Percentiles rank a stretch among this genome's conserved stretches.
These are phyloP conservation scores for Gortyna flavago DNA, from an alignment of 2,888 invertebrate genomes.

Conservation along the genomic window DNA sequence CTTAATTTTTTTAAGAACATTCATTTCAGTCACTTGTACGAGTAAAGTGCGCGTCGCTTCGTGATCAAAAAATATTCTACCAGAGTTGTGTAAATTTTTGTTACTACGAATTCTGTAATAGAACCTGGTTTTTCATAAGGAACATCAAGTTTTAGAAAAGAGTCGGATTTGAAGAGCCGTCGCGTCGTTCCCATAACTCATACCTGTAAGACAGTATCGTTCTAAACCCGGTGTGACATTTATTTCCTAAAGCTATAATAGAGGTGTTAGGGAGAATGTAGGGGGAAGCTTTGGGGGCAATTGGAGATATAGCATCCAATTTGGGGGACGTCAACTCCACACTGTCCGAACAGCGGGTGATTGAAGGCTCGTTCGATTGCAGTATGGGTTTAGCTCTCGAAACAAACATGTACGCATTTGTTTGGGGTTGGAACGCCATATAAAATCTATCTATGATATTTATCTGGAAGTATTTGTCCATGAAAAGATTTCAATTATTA, in stretches of 20 bases:
- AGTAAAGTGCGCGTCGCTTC: too few species aligned
- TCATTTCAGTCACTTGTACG: too few species aligned
- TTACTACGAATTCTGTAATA: not conserved
- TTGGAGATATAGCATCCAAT: slow-evolving; percentile 19
- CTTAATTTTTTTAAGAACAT: too few species aligned
- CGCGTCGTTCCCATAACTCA: not conserved
- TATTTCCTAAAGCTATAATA: slow-evolving; percentile 3
- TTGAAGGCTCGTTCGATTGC: slow-evolving; percentile 19
- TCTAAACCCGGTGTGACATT: not conserved
- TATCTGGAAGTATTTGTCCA: too few species aligned
- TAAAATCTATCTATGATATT: too few species aligned
- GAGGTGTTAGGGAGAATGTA: not conserved
- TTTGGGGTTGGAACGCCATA: not conserved
- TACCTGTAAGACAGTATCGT: not conserved
- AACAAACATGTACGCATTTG: not conserved
- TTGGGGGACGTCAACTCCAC: slow-evolving; percentile 26
- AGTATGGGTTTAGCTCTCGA: not conserved
- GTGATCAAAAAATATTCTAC: too few species aligned
- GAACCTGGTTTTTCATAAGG: not conserved
- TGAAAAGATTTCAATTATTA: not conserved
- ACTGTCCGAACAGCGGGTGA: slow-evolving; percentile 11
- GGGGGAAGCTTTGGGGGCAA: not conserved
- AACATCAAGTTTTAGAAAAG: not conserved
- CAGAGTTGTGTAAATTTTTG: not conserved
- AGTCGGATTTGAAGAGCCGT: not conserved